Base-by-base conservation (phyloP, 2,113 vertebrate genomes). In the Cynopterus brachyotis region DNA sequence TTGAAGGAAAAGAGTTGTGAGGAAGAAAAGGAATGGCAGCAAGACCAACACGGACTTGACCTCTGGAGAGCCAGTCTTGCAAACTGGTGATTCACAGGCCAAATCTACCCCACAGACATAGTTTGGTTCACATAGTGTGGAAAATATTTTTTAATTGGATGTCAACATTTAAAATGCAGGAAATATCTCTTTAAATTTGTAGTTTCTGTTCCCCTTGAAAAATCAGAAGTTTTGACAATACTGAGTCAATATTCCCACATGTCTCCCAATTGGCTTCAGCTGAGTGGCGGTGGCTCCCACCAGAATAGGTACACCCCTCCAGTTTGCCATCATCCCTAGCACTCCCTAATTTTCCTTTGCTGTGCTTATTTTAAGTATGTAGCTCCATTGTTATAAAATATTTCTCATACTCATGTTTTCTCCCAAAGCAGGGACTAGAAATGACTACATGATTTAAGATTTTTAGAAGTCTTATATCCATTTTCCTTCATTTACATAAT, bases 201-300 rank as follows among this genome's bases (percentile, higher is more conserved):
- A 78, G 9, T 89, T 76, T 89, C 73, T 78, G 69, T 24, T 79
- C 55, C 50, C 30, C 30, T 84, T 55, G 67, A 83, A 94, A 86
- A 94, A 9, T 53, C 5, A 40, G 45, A 79, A 59, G 9, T 45
- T 47, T 87, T 91, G 92, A 45, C 40, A 76, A 15, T 45, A 1
- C 37, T n/a, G 4, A 17, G 15, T 59, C 28, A 47, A 17, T 20
- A 1, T 79, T 24, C 9, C n/a, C 53, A n/a, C n/a, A 7, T 59
- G 91, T 50, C 62, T 66, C 26, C 24, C 22, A n/a, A 4, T 19
- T 81, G 76, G 13, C 35, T 42, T 83, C 42, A 62, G 40, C 59
- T n/a, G 35, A 64, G 45, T 66, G 32, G 17, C 32, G 7, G 24
- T 10, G 3, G 16, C 8, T 80, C 26, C 28, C 19, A 19, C 24